phyloP scores from a whole-genome alignment of 1,140 invertebrate genomes.

The Yoshiicerus persimilis region DNA sequence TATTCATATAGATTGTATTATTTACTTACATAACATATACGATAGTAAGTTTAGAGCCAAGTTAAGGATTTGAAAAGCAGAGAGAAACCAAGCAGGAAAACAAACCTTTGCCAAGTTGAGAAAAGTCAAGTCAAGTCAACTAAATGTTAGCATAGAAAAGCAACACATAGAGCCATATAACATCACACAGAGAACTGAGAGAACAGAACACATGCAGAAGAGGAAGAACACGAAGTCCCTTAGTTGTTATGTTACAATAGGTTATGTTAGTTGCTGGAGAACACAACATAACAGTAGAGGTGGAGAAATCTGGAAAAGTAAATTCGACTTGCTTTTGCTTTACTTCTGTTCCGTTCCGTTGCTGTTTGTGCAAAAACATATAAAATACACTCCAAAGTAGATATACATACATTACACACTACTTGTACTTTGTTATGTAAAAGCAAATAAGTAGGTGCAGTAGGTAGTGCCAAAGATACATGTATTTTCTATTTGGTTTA shows the following conservation, averaged over 20 bases:
- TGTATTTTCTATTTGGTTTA: not conserved
- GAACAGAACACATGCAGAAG: not conserved
- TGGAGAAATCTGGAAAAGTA: not conserved
- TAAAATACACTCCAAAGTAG: not conserved
- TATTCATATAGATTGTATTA: not conserved
- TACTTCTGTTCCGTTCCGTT: too few relatives aligned
- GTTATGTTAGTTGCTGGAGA: not conserved
- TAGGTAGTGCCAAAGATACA: not conserved
- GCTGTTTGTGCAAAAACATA: not conserved
- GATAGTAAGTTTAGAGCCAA: not conserved
- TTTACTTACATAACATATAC: not conserved
- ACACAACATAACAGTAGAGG: too few relatives aligned
- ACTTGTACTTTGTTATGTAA: not conserved
- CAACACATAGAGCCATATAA: not conserved
- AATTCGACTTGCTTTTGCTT: not conserved
- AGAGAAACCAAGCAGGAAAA: not conserved
- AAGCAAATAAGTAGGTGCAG: too few relatives aligned
- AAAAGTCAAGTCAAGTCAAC: not conserved
- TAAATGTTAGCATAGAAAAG: not conserved
- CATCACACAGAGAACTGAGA: not conserved
- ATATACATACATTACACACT: not conserved
- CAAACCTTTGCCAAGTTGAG: not conserved
- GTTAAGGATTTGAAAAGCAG: not conserved
- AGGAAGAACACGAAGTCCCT: not conserved
- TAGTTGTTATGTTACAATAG: not conserved